Base-by-base conservation (phyloP, 2,888 invertebrate species). In the Halocaridina rubra region DNA sequence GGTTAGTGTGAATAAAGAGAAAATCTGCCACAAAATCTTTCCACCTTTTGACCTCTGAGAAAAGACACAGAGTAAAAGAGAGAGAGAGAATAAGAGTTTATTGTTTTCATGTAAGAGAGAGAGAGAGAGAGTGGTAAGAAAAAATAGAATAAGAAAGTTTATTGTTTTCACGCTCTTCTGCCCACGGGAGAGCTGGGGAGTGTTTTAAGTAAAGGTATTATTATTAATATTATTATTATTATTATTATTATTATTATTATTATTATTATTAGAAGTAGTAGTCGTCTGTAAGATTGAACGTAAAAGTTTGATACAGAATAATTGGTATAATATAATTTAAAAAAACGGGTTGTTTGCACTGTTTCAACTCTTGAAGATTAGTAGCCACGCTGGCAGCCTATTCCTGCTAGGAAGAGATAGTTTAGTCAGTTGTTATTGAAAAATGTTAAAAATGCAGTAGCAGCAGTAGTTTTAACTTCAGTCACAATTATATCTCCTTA, bases 111-210 rank as follows among this genome's bases (percentile, higher is more conserved):
- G n/a, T n/a, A n/a, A n/a, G n/a, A n/a, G n/a, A n/a, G n/a, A n/a
- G n/a, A n/a, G n/a, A n/a, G n/a, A n/a, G n/a, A n/a, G n/a, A n/a
- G 59, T 22, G 19, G 13, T 59, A 22, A 59, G 59, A 59, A 59
- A 59, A 59, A 59, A 22, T 13, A 13, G 7, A 22, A 59, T 22
- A 59, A 7, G 7, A 19, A n/a, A 22, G 19, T 7, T 22, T 24
- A 67, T 67, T 67, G 67, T 67, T 67, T 67, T 67, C 67, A 67
- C 16, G 67, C 24, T 29, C 67, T n/a, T 29, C n/a, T 67, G 29
- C 22, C 27, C 67, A 67, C 67, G 67, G 27, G 8, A 24, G 22
- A 8, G 29, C 7, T 10, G 24, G 13, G 1, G 67, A 1, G 67
- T 2, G 16, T 13, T 46, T 46, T 10, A 13, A 46, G 46, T 46